phyloP scores from a whole-genome alignment of 92 coral and sea anemone species.

The Montipora capitata region DNA sequence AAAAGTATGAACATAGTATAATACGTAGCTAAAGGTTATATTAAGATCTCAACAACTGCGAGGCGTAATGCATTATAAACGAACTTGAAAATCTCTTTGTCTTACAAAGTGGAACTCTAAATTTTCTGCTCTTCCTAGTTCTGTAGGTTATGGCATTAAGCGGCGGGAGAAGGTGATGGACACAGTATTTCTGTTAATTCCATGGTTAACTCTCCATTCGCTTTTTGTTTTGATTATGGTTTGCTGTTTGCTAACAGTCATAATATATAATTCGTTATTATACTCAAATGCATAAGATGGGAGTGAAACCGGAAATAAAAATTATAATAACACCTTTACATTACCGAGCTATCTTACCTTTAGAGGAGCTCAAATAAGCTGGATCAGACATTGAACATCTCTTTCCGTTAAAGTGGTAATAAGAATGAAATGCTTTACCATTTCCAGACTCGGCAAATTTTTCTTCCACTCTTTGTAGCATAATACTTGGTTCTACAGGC shows the following conservation, averaged over 20 bases:
- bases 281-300: not conserved
- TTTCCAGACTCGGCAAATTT: slow-evolving; percentile 35
- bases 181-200: slow-evolving; percentile 11
- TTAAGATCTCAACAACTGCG: no score
- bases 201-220: slow-evolving; percentile 23
- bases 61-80: no score
- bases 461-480: slow-evolving; percentile 37
- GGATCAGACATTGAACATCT: slow-evolving; percentile 46
- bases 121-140: no score
- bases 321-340: not conserved
- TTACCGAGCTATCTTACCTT: slow-evolving; percentile 28
- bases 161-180: no score
- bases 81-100: no score
- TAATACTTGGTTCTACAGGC: slow-evolving; percentile 38
- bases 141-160: no score
- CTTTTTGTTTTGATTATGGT: not conserved
- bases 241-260: no score
- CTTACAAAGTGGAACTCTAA: no score
- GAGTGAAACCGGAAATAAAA: slow-evolving; percentile 6
- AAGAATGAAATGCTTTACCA: slow-evolving; percentile 49
- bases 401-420: slow-evolving; percentile 44
- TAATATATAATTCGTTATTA: not conserved
- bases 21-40: no score
- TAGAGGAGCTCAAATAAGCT: slow-evolving; percentile 49
- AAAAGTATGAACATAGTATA: no score